Evolutionary conservation across 1,140 invertebrate genomes (phyloP).

Genomic region (Paraescarpia echinospica): DNA sequence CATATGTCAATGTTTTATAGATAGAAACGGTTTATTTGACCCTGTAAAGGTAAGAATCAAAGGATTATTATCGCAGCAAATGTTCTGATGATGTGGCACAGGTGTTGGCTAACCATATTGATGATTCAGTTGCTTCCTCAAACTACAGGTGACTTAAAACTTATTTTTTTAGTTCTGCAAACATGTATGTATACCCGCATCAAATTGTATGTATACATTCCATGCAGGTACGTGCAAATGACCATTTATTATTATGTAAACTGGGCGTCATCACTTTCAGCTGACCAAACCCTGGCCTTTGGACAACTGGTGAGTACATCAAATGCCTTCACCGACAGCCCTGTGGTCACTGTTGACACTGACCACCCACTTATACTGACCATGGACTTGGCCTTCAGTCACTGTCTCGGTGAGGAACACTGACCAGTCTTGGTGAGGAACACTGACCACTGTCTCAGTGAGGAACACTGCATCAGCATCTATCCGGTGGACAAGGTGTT

Average conservation of each 20-base stretch:
- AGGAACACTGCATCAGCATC: neutral
- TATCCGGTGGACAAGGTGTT: neutral
- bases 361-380: neutral
- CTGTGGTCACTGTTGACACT: neutral
- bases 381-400: neutral
- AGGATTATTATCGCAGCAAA: neutral
- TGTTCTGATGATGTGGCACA: neutral
- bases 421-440: neutral
- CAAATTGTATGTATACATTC: too few relatives aligned
- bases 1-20: neutral
- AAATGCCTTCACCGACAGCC: neutral
- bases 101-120: neutral
- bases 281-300: neutral
- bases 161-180: neutral
- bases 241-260: too few relatives aligned
- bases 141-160: neutral
- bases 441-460: neutral
- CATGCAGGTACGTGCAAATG: too few relatives aligned
- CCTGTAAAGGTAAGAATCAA: neutral
- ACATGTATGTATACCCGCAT: neutral
- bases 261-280: neutral
- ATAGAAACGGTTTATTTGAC: neutral
- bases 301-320: neutral
- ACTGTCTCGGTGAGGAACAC: neutral
- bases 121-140: neutral